Percentiles rank a stretch among this genome's conserved stretches.
Evolutionary conservation across 2,113 vertebrate genomes (phyloP).

Genomic region (Myotis brandtii): DNA sequence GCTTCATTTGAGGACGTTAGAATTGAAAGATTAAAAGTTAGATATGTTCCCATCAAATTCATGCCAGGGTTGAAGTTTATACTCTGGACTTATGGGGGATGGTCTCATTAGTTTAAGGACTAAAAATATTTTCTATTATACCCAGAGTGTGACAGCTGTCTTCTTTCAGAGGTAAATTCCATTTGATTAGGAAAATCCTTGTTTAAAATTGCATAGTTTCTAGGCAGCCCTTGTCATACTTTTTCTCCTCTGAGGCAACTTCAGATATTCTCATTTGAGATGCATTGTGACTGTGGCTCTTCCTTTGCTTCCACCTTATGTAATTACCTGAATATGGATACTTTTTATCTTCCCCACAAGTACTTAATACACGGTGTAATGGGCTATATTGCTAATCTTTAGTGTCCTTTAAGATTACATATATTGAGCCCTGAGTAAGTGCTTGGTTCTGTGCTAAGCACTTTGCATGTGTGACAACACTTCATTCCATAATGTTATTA

Average conservation of each 20-base stretch:
- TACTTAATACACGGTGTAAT: neutral
- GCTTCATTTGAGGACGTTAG: neutral
- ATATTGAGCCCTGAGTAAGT: neutral
- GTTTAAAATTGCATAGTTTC: neutral
- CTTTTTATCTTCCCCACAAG: neutral
- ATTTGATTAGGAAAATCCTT: neutral
- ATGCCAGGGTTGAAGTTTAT: neutral
- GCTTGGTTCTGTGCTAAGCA: neutral
- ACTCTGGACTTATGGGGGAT: neutral
- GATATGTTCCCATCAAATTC: neutral
- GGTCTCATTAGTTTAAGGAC: neutral
- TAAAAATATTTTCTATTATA: neutral
- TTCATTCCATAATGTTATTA: neutral
- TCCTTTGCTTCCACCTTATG: neutral
- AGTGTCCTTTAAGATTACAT: neutral
- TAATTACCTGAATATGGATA: neutral
- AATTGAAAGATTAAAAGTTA: neutral
- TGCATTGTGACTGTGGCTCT: neutral
- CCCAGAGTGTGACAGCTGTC: neutral
- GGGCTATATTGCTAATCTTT: neutral
- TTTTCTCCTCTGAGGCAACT: neutral
- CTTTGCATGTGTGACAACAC: neutral
- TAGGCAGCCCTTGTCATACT: neutral
- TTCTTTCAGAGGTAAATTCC: conserved; percentile 13
- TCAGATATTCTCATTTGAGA: neutral